Percentiles rank a stretch among this genome's conserved stretches.
Evolutionary conservation across 2,888 invertebrate species (phyloP).

Genomic region (Eubasilissa splendida): DNA sequence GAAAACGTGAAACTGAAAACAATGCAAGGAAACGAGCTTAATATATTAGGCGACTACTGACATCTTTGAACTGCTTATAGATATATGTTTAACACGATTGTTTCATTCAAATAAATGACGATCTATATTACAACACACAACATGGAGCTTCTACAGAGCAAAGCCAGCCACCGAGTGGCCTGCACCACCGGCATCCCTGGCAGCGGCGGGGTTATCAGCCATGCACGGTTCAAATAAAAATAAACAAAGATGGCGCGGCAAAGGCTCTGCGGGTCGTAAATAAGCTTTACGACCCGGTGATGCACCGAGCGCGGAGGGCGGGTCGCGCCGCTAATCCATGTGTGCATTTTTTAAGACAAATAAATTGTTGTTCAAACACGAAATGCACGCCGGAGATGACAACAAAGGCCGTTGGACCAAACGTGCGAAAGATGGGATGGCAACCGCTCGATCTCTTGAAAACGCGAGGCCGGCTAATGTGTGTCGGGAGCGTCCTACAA

Average conservation of each 20-base stretch:
- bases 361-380: slow-evolving; percentile 7
- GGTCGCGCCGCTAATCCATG: slow-evolving; percentile 7
- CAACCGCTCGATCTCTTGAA: no score
- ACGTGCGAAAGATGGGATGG: background rate
- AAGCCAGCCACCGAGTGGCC: no score
- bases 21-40: no score
- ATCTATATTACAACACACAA: no score
- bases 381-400: background rate
- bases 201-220: background rate
- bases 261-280: slow-evolving; percentile 46
- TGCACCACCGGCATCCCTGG: background rate
- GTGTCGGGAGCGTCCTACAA: no score
- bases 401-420: background rate
- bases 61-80: no score
- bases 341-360: slow-evolving; percentile 21
- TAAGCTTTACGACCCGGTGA: slow-evolving; percentile 48
- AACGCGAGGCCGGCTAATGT: no score
- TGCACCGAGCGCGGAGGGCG: slow-evolving; percentile 19
- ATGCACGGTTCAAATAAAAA: background rate
- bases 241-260: slow-evolving; percentile 13
- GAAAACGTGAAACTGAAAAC: no score
- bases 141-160: no score
- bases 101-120: no score
- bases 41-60: no score
- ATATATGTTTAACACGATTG: no score